Percentiles rank a stretch among this genome's conserved stretches.
These are phyloP conservation scores for Dipodomys spectabilis DNA, from an alignment of 2,113 vertebrate genomes.

Conservation along the genomic window DNA sequence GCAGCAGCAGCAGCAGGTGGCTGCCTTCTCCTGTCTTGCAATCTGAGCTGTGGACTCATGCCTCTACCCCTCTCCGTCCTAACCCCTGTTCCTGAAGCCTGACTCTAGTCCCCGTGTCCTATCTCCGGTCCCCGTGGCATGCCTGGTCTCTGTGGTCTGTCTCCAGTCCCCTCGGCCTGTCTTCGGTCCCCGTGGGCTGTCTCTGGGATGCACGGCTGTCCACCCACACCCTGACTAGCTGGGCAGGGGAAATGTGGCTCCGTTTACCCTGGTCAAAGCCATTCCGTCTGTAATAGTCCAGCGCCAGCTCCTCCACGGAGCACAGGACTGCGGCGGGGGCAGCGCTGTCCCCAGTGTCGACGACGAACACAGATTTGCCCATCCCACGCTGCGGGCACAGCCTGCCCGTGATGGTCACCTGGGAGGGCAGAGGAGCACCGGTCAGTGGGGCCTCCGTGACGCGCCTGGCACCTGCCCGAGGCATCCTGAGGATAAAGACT, in stretches of 20 bases:
- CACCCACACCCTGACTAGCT: rapidly evolving
- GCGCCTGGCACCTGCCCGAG: rapidly evolving
- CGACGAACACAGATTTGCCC: conserved; percentile 94
- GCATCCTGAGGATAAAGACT: neutral
- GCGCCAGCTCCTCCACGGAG: conserved; percentile 95
- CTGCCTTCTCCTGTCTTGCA: neutral
- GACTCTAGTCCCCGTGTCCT: neutral
- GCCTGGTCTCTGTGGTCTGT: too few species aligned
- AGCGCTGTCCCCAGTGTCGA: conserved; percentile 79
- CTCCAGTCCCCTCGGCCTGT: too few species aligned
- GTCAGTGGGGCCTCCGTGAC: neutral
- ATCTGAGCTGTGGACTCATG: neutral
- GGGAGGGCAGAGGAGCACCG: neutral
- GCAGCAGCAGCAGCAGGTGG: neutral
- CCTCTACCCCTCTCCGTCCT: neutral
- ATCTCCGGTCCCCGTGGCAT: too few species aligned
- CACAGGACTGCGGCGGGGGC: conserved; percentile 89
- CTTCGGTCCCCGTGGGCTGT: neutral
- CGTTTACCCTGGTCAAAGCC: conserved; percentile 95
- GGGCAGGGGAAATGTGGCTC: rapidly evolving
- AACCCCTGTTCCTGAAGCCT: neutral
- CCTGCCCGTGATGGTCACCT: conserved; percentile 96
- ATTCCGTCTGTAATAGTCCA: conserved; percentile 90
- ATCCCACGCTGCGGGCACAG: conserved; percentile 93
- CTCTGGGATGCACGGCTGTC: neutral